Evolutionary conservation across 2,888 invertebrate species (phyloP).

Genomic region (Furcula furcula): DNA sequence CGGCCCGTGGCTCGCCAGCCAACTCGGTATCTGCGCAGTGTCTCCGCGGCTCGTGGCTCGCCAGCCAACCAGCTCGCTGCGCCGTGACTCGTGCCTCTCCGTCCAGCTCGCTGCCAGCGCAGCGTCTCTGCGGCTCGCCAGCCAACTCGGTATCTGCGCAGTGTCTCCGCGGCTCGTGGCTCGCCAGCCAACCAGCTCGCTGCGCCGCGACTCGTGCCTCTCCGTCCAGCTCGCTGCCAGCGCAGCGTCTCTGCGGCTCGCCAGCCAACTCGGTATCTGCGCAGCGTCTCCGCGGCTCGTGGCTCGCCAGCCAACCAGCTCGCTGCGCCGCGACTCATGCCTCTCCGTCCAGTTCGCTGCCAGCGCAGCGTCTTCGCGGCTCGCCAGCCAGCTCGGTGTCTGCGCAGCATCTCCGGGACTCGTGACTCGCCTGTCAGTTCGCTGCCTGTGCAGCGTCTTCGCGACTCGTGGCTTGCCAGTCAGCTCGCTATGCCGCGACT

Average conservation of each 20-base stretch:
- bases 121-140: not conserved
- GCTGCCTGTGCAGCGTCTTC: not conserved
- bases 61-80: not conserved
- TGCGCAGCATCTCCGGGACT: not conserved
- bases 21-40: not conserved
- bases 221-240: not conserved
- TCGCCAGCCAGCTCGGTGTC: not conserved
- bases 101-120: not conserved
- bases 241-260: not conserved
- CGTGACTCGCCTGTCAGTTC: not conserved
- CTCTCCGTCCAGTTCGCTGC: not conserved
- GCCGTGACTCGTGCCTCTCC: no score
- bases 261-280: not conserved
- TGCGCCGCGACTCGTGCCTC: not conserved
- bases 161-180: not conserved
- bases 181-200: not conserved
- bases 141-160: not conserved
- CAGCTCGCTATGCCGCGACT: not conserved
- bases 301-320: not conserved
- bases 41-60: not conserved
- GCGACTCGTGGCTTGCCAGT: not conserved
- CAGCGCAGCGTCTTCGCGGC: not conserved
- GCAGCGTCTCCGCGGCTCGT: not conserved
- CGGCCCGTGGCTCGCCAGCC: constrained; percentile 1
- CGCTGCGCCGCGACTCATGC: no score